A percentile compares a stretch with the other conserved stretches of the same genome.
Conservation (phyloP, 2,113 vertebrate genomes). For the Butorides virescens region DNA sequence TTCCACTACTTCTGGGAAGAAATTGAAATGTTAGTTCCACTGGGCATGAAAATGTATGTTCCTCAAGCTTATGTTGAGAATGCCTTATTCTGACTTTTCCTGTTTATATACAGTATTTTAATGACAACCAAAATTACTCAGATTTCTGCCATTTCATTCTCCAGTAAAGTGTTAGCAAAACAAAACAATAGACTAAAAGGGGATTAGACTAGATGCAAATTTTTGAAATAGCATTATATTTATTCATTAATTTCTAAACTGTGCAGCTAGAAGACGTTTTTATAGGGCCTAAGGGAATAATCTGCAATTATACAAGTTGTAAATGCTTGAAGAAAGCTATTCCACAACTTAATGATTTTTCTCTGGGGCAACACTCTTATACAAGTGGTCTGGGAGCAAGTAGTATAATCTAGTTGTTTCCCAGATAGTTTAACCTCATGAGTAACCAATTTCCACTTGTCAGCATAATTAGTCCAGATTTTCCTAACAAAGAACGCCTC, state of each 20-base stretch:
- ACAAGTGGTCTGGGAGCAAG: not conserved
- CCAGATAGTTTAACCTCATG: not conserved
- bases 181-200: not conserved
- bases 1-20: constrained; percentile 54
- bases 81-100: constrained; percentile 71
- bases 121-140: constrained; percentile 51
- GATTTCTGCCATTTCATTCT: constrained; percentile 58
- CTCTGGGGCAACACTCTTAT: not conserved
- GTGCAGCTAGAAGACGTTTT: constrained; percentile 16
- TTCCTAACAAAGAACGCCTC: not conserved
- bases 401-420: not conserved
- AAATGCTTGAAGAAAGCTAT: constrained; percentile 31
- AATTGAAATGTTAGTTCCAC: constrained; percentile 38
- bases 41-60: constrained; percentile 53
- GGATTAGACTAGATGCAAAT: not conserved
- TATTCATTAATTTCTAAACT: constrained; percentile 35
- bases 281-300: not conserved
- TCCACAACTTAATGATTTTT: not conserved
- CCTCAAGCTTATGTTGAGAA: constrained; percentile 67
- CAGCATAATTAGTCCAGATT: not conserved
- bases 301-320: constrained; percentile 9
- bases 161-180: not conserved
- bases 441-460: not conserved
- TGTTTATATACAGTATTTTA: constrained; percentile 71
- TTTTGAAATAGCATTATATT: constrained; percentile 33